phyloP scores from a whole-genome alignment of 2,113 vertebrate genomes.

The Naja naja region DNA sequence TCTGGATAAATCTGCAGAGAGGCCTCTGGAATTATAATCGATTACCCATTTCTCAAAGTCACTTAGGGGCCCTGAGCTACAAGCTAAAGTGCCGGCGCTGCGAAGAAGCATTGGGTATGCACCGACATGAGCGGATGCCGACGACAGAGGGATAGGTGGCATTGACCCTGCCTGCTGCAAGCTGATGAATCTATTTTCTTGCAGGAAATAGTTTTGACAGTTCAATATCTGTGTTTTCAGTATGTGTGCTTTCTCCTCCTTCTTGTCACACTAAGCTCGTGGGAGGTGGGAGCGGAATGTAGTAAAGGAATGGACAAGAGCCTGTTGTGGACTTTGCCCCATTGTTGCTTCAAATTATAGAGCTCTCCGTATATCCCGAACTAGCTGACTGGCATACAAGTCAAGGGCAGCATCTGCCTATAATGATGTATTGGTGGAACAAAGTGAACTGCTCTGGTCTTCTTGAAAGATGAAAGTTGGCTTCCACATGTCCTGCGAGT shows the following conservation, averaged over 20 bases:
- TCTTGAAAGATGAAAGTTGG: background rate
- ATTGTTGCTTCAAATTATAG: conserved; percentile 62
- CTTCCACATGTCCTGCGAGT: background rate
- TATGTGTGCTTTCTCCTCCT: conserved; percentile 69
- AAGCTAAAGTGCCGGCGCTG: conserved; percentile 76
- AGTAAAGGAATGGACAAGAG: conserved; percentile 39
- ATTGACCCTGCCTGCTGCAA: conserved; percentile 78
- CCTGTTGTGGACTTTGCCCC: conserved; percentile 60
- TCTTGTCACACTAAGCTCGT: background rate
- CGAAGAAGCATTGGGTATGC: conserved; percentile 85
- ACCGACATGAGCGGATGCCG: conserved; percentile 76
- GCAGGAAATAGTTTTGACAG: conserved; percentile 83
- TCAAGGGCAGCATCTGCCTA: conserved; percentile 64
- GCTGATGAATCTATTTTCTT: conserved; percentile 82
- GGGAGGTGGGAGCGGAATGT: conserved; percentile 43
- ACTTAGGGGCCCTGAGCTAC: conserved; percentile 81
- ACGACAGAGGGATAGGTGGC: conserved; percentile 68
- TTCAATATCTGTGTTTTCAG: conserved; percentile 78
- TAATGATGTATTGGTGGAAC: background rate
- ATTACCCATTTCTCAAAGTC: conserved; percentile 96
- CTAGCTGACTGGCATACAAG: conserved; percentile 67
- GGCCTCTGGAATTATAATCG: conserved; percentile 85
- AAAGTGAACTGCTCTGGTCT: background rate
- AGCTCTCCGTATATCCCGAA: conserved; percentile 60
- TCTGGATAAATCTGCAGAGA: conserved; percentile 72